These are phyloP conservation scores for Picathartes gymnocephalus DNA, from an alignment of 2,113 vertebrate species.

Conservation along the genomic window DNA sequence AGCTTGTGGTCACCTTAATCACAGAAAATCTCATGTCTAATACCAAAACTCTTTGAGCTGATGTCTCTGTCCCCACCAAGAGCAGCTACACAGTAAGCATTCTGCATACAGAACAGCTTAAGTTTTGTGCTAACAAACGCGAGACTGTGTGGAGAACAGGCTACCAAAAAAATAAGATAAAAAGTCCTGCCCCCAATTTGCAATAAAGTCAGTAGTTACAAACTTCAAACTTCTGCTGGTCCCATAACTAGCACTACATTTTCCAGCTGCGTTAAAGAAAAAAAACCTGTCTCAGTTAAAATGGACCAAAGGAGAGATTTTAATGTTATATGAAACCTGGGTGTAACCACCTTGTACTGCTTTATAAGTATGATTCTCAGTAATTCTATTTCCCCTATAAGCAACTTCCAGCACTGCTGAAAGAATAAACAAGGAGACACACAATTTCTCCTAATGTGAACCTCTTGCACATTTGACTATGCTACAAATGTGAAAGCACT, in stretches of 20 bases:
- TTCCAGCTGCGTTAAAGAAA: not conserved
- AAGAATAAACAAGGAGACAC: not conserved
- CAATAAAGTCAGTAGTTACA: not conserved
- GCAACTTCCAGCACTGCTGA: not conserved
- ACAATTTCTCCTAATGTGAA: not conserved
- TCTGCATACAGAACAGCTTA: not conserved
- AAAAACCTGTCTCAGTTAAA: not conserved
- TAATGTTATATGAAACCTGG: not conserved
- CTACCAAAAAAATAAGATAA: not conserved
- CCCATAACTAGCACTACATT: not conserved
- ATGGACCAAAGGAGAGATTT: not conserved
- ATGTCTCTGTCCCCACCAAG: not conserved
- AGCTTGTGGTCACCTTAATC: not conserved
- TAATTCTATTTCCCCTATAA: not conserved
- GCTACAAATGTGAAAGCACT: not conserved
- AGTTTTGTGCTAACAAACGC: fast-evolving
- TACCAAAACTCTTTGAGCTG: not conserved
- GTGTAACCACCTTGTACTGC: not conserved
- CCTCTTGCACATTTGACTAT: not conserved
- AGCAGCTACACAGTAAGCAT: not conserved
- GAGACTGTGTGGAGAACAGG: not conserved
- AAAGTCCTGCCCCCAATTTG: not conserved
- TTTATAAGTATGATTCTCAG: not conserved
- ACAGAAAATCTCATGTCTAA: not conserved
- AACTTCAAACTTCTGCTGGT: not conserved